Base-by-base conservation (phyloP, 2,888 invertebrate species). In the Athalia rosae region DNA sequence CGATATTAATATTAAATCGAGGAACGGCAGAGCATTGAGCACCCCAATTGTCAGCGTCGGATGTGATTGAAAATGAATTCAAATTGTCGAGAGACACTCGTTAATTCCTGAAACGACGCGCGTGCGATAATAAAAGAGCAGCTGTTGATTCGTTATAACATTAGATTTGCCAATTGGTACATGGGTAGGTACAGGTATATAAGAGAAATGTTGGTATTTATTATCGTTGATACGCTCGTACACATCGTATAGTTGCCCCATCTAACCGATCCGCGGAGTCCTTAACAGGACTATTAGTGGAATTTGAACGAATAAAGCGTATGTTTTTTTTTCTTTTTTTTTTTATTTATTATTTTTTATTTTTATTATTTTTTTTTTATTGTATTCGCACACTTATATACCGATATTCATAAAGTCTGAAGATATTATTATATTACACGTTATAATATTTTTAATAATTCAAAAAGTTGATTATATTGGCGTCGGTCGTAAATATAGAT, bases 371-470 rank as follows among this genome's bases (percentile, higher is more conserved):
- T 79, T 77, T 79, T 79, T 77, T 79, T 81, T 84, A 83, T 80
- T 79, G 73, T 82, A 80, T 82, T 76, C 80, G 78, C 79, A 80
- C 76, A 80, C 80, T 66, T 83, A 83, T 73, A 53, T 59, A 71
- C 50, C 62, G 61, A 71, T 77, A 69, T 74, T 61, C 28, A 74
- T 61, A 74, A 74, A 74, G 13, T 62, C 66, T 48, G 58, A 74
- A 61, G 74, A 74, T 61, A 61, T 48, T 45, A 71, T 28, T 28
- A 28, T 28, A 28, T 28, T 56, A 71, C 71, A 71, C 71, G 58
- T n/a, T 28, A 41, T 58, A 4, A 53, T n/a, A 53, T n/a, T 56
- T 45, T 71, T 43, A 15, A 50, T 11, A 47, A 56, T 71, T 28
- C 11, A 53, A 50, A 41, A 41, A 28, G 45, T 45, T 28, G 43